Conservation (phyloP, 2,888 invertebrate genomes). For the Cactoblastis cactorum region DNA sequence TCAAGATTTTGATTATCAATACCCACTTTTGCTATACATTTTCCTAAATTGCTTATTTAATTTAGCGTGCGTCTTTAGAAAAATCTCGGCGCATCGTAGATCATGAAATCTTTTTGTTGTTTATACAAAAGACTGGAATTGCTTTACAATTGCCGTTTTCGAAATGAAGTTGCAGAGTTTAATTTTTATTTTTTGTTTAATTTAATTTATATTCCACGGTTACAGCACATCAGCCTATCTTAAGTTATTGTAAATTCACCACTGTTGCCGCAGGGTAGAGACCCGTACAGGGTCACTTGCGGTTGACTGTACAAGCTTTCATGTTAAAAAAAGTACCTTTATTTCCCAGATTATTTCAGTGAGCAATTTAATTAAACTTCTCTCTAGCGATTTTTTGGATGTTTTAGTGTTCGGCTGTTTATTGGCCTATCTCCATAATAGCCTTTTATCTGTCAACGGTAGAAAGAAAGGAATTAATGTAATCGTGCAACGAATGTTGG, state of each 20-base stretch:
- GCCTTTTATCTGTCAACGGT: conserved; percentile 1
- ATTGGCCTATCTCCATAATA: conserved; percentile 2
- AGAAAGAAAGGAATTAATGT: background rate
- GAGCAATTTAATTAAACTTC: no score
- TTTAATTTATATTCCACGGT: no score
- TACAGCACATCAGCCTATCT: no score
- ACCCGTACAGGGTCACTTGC: no score
- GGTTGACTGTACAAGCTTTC: no score
- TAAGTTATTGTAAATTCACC: no score
- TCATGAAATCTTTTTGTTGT: conserved; percentile 54
- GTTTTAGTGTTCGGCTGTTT: conserved; percentile 16
- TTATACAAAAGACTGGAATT: conserved; percentile 45
- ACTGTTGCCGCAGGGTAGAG: no score
- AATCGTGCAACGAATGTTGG: conserved; percentile 3
- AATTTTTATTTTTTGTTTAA: conserved; percentile 12
- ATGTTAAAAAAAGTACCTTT: no score
- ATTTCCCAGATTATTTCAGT: no score
- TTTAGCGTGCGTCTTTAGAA: conserved; percentile 36
- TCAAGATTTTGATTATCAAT: no score
- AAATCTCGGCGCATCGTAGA: conserved; percentile 41
- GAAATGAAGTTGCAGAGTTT: conserved; percentile 30
- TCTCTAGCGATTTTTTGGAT: conserved; percentile 6
- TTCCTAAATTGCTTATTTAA: conserved; percentile 42
- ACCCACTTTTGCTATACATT: conserved; percentile 26
- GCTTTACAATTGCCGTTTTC: conserved; percentile 37